Evolutionary conservation across 1,140 invertebrate species (phyloP).

Genomic region (Thaumetopoea pityocampa): DNA sequence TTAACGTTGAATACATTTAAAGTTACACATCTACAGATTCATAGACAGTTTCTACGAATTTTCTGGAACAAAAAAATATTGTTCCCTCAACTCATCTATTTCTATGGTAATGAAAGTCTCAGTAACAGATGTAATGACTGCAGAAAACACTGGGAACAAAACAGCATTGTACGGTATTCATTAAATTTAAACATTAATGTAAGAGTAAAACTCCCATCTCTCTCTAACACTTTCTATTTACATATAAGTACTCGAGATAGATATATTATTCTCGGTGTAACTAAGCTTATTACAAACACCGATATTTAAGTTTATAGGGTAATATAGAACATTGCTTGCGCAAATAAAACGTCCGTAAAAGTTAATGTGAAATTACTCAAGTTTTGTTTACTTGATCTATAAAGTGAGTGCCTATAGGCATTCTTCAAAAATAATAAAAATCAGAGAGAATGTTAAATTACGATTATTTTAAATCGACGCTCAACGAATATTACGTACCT

Average conservation of each 20-base stretch:
- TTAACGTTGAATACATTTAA: too few species aligned
- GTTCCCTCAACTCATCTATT: neutral
- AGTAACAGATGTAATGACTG: neutral
- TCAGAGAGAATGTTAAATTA: too few species aligned
- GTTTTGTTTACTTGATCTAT: constrained; percentile 42
- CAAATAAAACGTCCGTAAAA: constrained; percentile 48
- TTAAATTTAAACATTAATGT: constrained; percentile 11
- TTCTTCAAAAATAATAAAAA: too few species aligned
- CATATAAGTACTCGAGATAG: neutral
- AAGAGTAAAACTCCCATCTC: neutral
- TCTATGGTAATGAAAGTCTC: neutral
- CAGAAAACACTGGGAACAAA: constrained; percentile 1
- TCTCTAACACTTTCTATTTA: neutral
- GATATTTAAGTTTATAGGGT: constrained; percentile 38
- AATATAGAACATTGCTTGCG: constrained; percentile 28
- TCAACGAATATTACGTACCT: too few species aligned
- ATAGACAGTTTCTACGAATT: too few species aligned
- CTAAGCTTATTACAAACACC: constrained; percentile 20
- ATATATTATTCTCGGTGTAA: constrained; percentile 4
- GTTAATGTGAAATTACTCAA: constrained; percentile 38
- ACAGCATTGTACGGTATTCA: constrained; percentile 9
- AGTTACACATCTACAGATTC: too few species aligned
- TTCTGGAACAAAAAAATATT: too few species aligned
- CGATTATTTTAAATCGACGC: too few species aligned
- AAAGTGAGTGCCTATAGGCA: too few species aligned